Conservation (phyloP, 2,113 vertebrate species). For the Smithornis capensis region DNA sequence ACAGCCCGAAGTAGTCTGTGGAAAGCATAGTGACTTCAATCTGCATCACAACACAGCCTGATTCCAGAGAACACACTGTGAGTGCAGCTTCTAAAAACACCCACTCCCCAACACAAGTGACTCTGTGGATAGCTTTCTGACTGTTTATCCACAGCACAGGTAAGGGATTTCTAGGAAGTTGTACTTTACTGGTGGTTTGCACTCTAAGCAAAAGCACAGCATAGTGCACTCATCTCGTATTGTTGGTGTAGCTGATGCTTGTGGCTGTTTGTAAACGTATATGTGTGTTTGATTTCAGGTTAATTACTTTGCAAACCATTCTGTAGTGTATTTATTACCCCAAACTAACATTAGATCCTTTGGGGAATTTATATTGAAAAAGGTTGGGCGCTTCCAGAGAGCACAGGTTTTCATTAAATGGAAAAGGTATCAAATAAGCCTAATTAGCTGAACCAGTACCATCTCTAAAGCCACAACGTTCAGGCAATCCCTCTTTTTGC, state of each 20-base stretch:
- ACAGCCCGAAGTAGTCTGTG: not conserved
- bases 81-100: not conserved
- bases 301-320: not conserved
- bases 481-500: not conserved
- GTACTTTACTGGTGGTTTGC: not conserved
- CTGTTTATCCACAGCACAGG: slow-evolving; percentile 55
- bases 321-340: not conserved
- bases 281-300: not conserved
- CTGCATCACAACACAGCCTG: not conserved
- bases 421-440: not conserved
- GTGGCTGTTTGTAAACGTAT: not conserved
- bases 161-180: slow-evolving; percentile 34
- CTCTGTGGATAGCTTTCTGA: not conserved
- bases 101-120: not conserved
- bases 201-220: fast-evolving
- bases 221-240: fast-evolving
- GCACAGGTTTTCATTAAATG: not conserved
- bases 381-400: not conserved
- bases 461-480: not conserved
- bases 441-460: not conserved
- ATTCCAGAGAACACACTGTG: not conserved
- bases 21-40: not conserved
- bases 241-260: not conserved
- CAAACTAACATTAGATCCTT: not conserved
- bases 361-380: not conserved